A percentile compares a stretch with the other conserved stretches of the same genome.
These are phyloP conservation scores for Melanotaenia parkinsoni DNA, from an alignment of 2,797 vertebrate species.

Conservation along the genomic window DNA sequence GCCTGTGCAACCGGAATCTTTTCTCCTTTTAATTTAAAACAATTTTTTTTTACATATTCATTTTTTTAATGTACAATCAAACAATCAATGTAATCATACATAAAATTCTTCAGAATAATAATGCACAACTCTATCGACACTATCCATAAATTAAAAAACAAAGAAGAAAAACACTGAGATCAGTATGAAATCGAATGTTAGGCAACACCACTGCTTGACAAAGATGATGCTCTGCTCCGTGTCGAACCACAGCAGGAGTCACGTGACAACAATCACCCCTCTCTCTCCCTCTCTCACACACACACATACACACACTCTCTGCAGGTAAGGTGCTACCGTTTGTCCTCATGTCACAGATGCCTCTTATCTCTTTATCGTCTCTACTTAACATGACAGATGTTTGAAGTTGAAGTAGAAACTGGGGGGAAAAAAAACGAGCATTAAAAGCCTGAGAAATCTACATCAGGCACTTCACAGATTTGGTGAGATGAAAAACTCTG, in stretches of 20 bases:
- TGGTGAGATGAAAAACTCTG: background rate
- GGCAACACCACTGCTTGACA: conserved; percentile 87
- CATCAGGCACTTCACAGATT: conserved; percentile 31
- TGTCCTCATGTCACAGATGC: background rate
- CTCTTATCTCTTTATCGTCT: conserved; percentile 9
- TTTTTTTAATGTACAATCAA: conserved; percentile 87
- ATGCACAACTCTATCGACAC: conserved; percentile 88
- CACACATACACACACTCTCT: conserved; percentile 2
- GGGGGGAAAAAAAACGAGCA: background rate
- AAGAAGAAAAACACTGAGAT: conserved; percentile 81
- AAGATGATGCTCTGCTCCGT: conserved; percentile 81
- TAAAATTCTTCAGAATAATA: conserved; percentile 78
- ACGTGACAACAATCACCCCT: conserved; percentile 36
- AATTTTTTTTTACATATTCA: conserved; percentile 78
- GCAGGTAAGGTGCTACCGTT: conserved; percentile 48
- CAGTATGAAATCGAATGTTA: conserved; percentile 89
- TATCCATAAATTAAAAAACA: conserved; percentile 83
- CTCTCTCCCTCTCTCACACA: conserved; percentile 19
- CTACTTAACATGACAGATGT: background rate
- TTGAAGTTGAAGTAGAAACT: background rate
- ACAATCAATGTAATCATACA: conserved; percentile 89
- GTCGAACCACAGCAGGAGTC: conserved; percentile 80
- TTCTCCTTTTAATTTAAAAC: conserved; percentile 80
- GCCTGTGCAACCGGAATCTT: conserved; percentile 47
- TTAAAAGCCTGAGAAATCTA: background rate